Evolutionary conservation across 2,113 vertebrate genomes (phyloP).

Genomic region (Hippocampus abdominalis): DNA sequence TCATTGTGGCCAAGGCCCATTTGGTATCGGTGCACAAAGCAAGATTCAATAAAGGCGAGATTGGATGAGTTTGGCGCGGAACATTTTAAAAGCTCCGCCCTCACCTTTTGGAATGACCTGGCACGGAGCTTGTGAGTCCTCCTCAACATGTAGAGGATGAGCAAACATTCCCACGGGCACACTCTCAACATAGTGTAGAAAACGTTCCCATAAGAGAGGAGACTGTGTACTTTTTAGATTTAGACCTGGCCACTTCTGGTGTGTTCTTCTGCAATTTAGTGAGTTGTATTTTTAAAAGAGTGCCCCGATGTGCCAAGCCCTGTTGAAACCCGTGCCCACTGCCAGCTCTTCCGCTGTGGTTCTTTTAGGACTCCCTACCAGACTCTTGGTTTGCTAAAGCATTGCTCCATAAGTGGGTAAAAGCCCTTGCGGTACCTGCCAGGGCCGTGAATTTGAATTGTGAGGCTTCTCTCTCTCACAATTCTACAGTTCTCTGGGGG

Average conservation of each 20-base stretch:
- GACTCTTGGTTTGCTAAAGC: conserved; percentile 37
- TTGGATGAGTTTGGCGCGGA: background rate
- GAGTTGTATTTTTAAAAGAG: conserved; percentile 55
- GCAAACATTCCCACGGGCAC: background rate
- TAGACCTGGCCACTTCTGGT: conserved; percentile 42
- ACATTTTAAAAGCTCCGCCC: background rate
- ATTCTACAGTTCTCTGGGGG: conserved; percentile 20
- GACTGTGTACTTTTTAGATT: background rate
- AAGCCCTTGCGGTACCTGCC: conserved; percentile 44
- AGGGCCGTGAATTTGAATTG: conserved; percentile 33
- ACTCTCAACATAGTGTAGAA: background rate
- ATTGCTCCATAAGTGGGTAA: conserved; percentile 46
- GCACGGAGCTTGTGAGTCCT: background rate
- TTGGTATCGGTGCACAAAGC: no score
- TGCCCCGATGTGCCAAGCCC: conserved; percentile 45
- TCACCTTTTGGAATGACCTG: background rate
- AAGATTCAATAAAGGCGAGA: background rate
- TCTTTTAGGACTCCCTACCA: conserved; percentile 28
- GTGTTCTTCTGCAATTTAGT: conserved; percentile 41
- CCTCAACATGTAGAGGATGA: background rate
- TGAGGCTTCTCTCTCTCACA: conserved; percentile 26
- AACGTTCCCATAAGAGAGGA: background rate
- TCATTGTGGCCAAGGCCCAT: no score
- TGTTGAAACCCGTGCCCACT: conserved; percentile 36
- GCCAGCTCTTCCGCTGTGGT: conserved; percentile 59